A percentile compares a stretch with the other conserved stretches of the same genome.
phyloP scores from a whole-genome alignment of 1,140 invertebrate genomes.

The Drosophila erecta region DNA sequence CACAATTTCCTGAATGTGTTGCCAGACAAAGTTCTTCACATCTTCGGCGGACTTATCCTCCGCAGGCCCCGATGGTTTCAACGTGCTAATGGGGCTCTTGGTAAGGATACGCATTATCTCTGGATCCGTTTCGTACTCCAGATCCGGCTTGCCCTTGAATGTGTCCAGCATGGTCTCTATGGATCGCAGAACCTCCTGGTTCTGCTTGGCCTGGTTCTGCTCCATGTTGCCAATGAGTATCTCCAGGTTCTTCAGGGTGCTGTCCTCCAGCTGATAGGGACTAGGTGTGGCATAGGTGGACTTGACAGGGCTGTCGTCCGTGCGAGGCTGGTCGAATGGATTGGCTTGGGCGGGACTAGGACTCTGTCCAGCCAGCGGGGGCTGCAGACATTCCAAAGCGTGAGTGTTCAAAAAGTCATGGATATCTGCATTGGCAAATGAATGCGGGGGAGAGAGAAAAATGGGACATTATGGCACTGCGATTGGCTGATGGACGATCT shows the following conservation, averaged over 20 bases:
- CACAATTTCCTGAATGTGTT: constrained; percentile 84
- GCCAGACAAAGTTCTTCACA: constrained; percentile 82
- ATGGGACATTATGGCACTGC: constrained; percentile 34
- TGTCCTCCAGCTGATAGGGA: constrained; percentile 71
- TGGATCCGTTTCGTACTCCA: constrained; percentile 73
- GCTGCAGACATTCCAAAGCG: constrained; percentile 76
- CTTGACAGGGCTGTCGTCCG: constrained; percentile 58
- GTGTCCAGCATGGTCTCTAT: constrained; percentile 80
- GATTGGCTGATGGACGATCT: constrained; percentile 29
- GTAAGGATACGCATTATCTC: constrained; percentile 76
- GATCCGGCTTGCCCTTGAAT: constrained; percentile 57
- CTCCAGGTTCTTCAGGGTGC: constrained; percentile 82
- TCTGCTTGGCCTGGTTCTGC: constrained; percentile 82
- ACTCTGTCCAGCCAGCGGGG: constrained; percentile 47
- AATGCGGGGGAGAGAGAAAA: constrained; percentile 35
- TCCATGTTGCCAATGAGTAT: constrained; percentile 84
- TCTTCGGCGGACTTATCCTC: constrained; percentile 57
- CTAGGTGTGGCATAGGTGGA: constrained; percentile 74
- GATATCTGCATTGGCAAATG: constrained; percentile 66
- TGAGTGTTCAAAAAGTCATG: constrained; percentile 81
- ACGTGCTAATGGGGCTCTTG: constrained; percentile 76
- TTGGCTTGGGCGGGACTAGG: constrained; percentile 36
- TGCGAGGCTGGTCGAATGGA: constrained; percentile 45
- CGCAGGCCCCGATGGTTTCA: constrained; percentile 13
- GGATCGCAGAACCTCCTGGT: constrained; percentile 72